Evolutionary conservation across 2,797 vertebrate species (phyloP).

Genomic region (Gymnopithys bicolor): DNA sequence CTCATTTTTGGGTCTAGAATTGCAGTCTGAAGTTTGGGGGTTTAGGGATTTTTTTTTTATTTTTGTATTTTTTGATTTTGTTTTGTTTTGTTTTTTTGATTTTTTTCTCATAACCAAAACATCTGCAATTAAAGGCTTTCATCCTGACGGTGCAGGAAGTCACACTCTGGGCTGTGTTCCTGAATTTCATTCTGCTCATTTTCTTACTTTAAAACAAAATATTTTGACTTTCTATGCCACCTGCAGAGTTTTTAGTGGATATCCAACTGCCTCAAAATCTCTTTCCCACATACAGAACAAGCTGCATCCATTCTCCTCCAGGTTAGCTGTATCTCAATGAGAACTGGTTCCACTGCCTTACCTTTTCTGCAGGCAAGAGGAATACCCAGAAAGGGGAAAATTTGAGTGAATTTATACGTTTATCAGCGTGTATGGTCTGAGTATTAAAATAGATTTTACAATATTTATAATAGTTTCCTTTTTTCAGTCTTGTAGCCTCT

Average conservation of each 20-base stretch:
- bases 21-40: neutral
- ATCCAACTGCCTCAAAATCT: neutral
- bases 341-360: conserved; percentile 25
- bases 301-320: neutral
- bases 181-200: conserved; percentile 58
- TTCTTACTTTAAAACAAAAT: conserved; percentile 59
- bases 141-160: conserved; percentile 50
- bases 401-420: neutral
- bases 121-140: conserved; percentile 50
- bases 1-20: neutral
- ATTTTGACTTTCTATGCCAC: conserved; percentile 34
- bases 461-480: neutral
- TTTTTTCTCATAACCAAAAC: conserved; percentile 37
- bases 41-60: neutral
- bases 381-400: conserved; percentile 17
- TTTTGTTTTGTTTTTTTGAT: neutral
- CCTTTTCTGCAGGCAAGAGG: conserved; percentile 29
- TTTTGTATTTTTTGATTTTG: neutral
- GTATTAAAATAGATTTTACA: neutral
- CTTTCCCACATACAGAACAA: conserved; percentile 20
- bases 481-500: neutral
- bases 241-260: conserved; percentile 44
- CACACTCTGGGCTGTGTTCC: conserved; percentile 2
- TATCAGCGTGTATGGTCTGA: neutral
- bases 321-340: neutral